Base-by-base conservation (phyloP, 1,140 invertebrate species). In the Oedothorax gibbosus region DNA sequence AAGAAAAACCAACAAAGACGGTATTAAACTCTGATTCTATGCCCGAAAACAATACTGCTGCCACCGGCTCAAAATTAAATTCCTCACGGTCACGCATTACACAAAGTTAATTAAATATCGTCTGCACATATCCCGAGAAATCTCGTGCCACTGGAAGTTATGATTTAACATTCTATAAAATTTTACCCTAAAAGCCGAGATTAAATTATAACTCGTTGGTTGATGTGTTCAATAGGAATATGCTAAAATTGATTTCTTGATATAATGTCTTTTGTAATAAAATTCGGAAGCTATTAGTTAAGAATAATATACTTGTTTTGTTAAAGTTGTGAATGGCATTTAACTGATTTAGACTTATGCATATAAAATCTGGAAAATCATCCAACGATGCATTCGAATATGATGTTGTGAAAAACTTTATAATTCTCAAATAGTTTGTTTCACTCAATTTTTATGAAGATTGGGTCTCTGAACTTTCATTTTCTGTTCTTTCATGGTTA, bases 81-180 rank as follows among this genome's bases (percentile, higher is more conserved):
- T 65, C 75, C 50, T 65, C 20, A 49, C 4, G 14, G 49, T 51
- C 35, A 6, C n/a, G 35, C 72, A 60, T 75, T 75, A 75, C 56
- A 14, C 49, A 18, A 51, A 77, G 75, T 77, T 77, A 77, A 77
- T 77, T 77, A 77, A 77, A 77, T 77, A 57, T 65, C 21, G 60
- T 15, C n/a, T 51, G 14, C 57, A 20, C 62, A 64, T 77, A 64
- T 65, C 20, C 56, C 10, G 10, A 35, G 21, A 53, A 57, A 75
- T 49, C 60, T 56, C 35, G 53, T 75, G 56, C 53, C 56, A 75
- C 69, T 71, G 54, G 69, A 71, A 71, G 60, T 64, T 77, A 77
- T 77, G 75, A 77, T 77, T 75, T 77, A 77, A 77, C 75, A 77
- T 64, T 77, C 65, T 62, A 77, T 77, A 64, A 77, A 77, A 77